These are phyloP conservation scores for Drosophila eugracilis DNA, from an alignment of 1,140 invertebrate genomes.

Conservation along the genomic window DNA sequence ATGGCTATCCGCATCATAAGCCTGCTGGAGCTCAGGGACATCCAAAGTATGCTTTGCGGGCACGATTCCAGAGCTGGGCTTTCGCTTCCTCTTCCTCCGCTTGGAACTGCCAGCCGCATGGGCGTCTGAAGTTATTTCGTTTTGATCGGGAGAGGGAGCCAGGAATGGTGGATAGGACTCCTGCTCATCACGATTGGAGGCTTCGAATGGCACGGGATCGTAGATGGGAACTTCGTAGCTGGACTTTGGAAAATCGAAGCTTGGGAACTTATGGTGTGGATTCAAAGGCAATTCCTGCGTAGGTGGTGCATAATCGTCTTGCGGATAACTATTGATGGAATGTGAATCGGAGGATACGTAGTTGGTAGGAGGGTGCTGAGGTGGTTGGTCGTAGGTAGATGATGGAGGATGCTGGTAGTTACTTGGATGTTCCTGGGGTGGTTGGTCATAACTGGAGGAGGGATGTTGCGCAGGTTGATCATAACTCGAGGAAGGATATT, in stretches of 20 bases:
- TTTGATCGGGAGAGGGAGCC: slow-evolving; percentile 13
- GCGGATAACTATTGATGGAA: slow-evolving; percentile 47
- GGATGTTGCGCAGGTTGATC: slow-evolving; percentile 16
- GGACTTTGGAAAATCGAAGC: slow-evolving; percentile 80
- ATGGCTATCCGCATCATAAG: slow-evolving; percentile 64
- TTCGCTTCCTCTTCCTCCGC: slow-evolving; percentile 53
- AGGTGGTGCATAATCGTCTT: slow-evolving; percentile 62
- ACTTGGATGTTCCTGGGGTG: not conserved
- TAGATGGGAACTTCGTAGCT: slow-evolving; percentile 84
- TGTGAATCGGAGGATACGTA: slow-evolving; percentile 28
- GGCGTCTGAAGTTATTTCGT: slow-evolving; percentile 46
- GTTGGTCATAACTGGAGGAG: slow-evolving; percentile 17
- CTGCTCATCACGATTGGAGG: slow-evolving; percentile 68
- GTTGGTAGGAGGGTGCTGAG: slow-evolving; percentile 15
- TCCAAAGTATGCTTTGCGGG: slow-evolving; percentile 74
- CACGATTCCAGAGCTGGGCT: slow-evolving; percentile 26
- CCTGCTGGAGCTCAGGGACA: slow-evolving; percentile 72
- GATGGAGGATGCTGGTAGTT: slow-evolving; percentile 5
- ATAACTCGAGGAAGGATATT: slow-evolving; percentile 2
- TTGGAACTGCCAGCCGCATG: slow-evolving; percentile 61
- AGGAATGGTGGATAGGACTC: slow-evolving; percentile 72
- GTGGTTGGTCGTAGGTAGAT: slow-evolving; percentile 20
- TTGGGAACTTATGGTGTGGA: slow-evolving; percentile 66
- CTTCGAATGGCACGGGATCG: slow-evolving; percentile 78
- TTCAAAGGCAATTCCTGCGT: slow-evolving; percentile 71